Evolutionary conservation across 2,113 vertebrate genomes (phyloP), one percentile per base, ranked within the genome.

Genomic region (Arvicanthis niloticus): DNA sequence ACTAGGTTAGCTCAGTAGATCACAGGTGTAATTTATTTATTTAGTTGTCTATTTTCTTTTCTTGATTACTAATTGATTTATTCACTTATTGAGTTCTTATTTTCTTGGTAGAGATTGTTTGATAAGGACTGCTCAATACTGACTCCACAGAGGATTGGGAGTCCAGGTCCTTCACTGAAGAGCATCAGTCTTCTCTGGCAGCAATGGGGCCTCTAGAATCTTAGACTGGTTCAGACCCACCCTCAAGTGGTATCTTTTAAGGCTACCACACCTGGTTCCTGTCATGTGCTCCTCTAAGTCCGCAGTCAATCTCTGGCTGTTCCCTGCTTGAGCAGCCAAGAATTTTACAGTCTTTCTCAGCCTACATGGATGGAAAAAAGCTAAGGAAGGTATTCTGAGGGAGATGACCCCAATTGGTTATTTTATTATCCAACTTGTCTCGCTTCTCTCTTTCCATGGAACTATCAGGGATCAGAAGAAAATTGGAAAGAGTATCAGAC

Each of bases 341-440:
- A 29, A 15, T 48, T 89, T 91, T 60, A 53, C 37, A 24, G 17
- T 13, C 7, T 58, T 77, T 67, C 24, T 78, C 13, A 45, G 26
- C n/a, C 40, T 73, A 42, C 48, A 53, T 51, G 60, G 81, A 37
- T 92, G 51, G 73, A 70, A 93, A 53, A 90, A 16, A 85, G n/a
- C 62, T 45, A n/a, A 53, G 56, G 7, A 51, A 93, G 4, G 19
- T 21, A 6, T 87, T 53, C 68, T 16, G 16, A 87, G 10, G 62
- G 73, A 68, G 17, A 13, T 15, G 31, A 45, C 58, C 34, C 76
- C 3, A 0, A 92, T 78, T 86, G 4, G 10, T 62, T 24, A n/a
- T 88, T 82, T 80, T 94, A 53, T 75, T 19, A 19, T 85, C 51
- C 88, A 75, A 56, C 2, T 26, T 93, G 73, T 31, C 68, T 91